Evolutionary conservation across 2,113 vertebrate genomes (phyloP), one percentile per base, ranked within the genome.

Genomic region (Delphinapterus leucas): DNA sequence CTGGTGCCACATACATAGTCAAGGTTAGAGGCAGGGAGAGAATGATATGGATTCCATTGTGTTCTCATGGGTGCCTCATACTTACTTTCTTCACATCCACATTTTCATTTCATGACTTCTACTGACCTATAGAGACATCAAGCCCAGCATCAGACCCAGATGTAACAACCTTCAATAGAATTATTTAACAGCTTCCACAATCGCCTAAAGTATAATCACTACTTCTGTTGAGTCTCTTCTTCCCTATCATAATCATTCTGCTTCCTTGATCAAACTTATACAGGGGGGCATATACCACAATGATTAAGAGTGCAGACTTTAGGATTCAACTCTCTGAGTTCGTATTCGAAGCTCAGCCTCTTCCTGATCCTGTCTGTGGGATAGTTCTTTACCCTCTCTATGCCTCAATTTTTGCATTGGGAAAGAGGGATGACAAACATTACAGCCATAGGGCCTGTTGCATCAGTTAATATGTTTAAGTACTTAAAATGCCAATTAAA

Each of bases 211-310:
- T 61, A 0, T 38, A 60, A 80, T 44, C 36, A n/a, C 12, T 71
- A 20, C 18, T 26, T 87, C 7, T 15, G 47, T 25, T 61, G 23
- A 38, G 33, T 87, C 12, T 20, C 38, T 94, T 68, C 23, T 36
- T 61, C 11, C 10, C 3, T 38, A 33, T 73, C 18, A 61, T 61
- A 47, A 49, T 18, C 14, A 71, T 47, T 68, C 53, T 25, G 9
- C 11, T 81, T 47, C 18, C 18, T 81, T 88, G 9, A n/a, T n/a
- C 63, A 79, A 83, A 31, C 10, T n/a, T 60, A 44, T 23, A 60
- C 10, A 2, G 33, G 2, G 10, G 1, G 25, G 23, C 6, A 25
- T 81, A 82, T n/a, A 41, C 36, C 1, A 0, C 8, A 68, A 8
- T 31, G 68, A 58, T 36, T 68, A 41, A 41, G 17, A 68, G 15